Conservation (phyloP, 2,888 invertebrate genomes). For the Adineta ricciae region DNA sequence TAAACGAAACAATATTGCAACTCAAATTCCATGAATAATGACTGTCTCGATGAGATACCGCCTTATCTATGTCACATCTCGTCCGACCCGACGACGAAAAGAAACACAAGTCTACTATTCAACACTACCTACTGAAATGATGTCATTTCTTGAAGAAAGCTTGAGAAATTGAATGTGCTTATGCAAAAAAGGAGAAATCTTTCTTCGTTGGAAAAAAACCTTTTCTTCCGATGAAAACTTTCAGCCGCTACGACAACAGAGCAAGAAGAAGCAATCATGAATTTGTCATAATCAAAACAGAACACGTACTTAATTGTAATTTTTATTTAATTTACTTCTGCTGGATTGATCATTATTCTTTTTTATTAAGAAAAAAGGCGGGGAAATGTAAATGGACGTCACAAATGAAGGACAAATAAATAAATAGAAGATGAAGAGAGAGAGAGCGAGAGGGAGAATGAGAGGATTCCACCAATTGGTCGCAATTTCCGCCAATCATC, state of each 20-base stretch:
- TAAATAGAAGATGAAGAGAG: not conserved
- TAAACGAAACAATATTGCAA: not conserved
- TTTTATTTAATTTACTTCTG: not conserved
- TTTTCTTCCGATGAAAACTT: no score
- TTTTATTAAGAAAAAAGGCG: not conserved
- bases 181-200: no score
- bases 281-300: not conserved
- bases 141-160: no score
- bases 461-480: not conserved
- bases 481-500: not conserved
- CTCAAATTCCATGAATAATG: not conserved
- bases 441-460: no score
- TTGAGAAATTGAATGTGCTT: no score
- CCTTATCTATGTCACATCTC: no score
- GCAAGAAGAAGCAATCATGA: not conserved
- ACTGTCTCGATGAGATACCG: no score
- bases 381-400: not conserved
- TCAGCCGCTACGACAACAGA: no score
- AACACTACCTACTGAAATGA: no score
- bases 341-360: not conserved
- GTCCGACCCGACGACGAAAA: no score
- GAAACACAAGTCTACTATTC: no score
- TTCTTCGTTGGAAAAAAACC: no score
- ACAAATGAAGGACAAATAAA: not conserved
- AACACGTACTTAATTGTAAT: not conserved